Base-by-base conservation (phyloP, 1,140 invertebrate species). In the Drosophila nigromelanica region DNA sequence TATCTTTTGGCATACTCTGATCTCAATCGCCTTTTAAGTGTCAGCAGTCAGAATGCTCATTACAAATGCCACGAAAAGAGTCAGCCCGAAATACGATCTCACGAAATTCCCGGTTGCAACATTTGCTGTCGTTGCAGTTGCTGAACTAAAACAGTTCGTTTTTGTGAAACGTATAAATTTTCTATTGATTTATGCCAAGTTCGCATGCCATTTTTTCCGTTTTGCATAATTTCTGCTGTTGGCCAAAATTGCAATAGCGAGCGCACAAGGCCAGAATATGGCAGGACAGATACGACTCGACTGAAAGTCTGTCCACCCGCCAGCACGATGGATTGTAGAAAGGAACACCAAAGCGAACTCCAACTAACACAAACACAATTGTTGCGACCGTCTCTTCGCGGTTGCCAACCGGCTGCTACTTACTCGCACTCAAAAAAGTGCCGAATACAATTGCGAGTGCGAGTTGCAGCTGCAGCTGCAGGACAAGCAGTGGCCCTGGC, bases 181-280 rank as follows among this genome's bases (percentile, higher is more conserved):
- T 89, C 83, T 89, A 89, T 89, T 89, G 83, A 89, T 89, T 89
- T 89, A 89, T 89, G 85, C 83, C 83, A 89, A 89, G 83, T 89
- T 89, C 78, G 85, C 85, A 89, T 89, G 83, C 66, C 83, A 89
- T 79, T 89, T 89, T 89, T 89, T 89, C 81, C 76, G 85, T 73
- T 89, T 89, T 89, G 83, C 83, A 89, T 89, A 89, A 89, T 89
- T 89, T 89, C 59, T 72, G 82, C 83, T 73, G 82, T 73, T 79
- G 83, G 83, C 83, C 78, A 87, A 89, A 27, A 87, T 89, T 77
- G 83, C 79, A 67, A 33, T 33, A 33, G 43, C 54, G 42, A 56
- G 45, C 45, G 55, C 60, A 66, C 62, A 67, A 58, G 62, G 47
- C 33, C 54, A 56, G 45, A 27, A 51, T 60, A 68, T 50, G 55